A percentile compares a stretch with the other conserved stretches of the same genome.
These are phyloP conservation scores for Ictalurus furcatus DNA, from an alignment of 2,113 vertebrate species.

Conservation along the genomic window DNA sequence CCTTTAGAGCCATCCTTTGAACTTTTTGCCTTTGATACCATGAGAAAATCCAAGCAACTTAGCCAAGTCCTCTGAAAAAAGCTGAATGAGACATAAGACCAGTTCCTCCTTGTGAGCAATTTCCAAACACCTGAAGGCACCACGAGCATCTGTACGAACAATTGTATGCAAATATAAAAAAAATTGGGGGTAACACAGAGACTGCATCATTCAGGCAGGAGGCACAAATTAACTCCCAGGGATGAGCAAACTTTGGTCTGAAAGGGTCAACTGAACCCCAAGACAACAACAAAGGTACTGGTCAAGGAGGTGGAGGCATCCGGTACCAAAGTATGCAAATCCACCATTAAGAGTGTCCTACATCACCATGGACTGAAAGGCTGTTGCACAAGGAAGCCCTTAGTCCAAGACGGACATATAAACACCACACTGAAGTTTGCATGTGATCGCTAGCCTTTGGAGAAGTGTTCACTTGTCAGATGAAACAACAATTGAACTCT, in stretches of 20 bases:
- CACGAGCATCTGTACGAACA: not conserved
- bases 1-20: too few relatives aligned
- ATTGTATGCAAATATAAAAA: not conserved
- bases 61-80: too few relatives aligned
- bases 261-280: not conserved
- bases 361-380: not conserved
- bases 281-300: not conserved
- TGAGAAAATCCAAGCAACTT: too few relatives aligned
- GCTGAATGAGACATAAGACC: not conserved
- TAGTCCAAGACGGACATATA: not conserved
- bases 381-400: not conserved
- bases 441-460: not conserved
- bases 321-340: not conserved
- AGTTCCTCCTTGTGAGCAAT: not conserved
- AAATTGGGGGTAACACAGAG: not conserved
- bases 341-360: not conserved
- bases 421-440: not conserved
- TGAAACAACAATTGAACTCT: not conserved
- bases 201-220: not conserved
- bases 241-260: not conserved
- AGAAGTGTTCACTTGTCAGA: not conserved
- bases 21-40: too few relatives aligned
- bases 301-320: not conserved
- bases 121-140: not conserved
- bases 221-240: not conserved